phyloP scores from a whole-genome alignment of 2,797 vertebrate genomes.

The Lepus townsendii region DNA sequence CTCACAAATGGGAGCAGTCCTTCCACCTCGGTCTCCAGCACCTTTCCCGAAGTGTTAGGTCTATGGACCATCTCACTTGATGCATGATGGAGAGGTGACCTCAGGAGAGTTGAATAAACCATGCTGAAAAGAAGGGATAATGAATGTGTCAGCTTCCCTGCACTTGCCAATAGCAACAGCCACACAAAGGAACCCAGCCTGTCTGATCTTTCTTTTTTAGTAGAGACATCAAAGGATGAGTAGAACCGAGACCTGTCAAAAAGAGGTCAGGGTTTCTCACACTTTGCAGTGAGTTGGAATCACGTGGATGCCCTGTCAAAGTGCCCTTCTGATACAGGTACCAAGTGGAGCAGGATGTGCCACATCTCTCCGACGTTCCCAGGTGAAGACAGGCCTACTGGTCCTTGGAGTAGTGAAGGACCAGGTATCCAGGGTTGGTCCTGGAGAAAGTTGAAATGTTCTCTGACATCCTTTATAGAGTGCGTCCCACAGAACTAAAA shows the following conservation, averaged over 20 bases:
- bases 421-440: neutral
- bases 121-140: neutral
- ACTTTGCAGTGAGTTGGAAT: neutral
- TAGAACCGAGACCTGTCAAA: neutral
- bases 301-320: neutral
- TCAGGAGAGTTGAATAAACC: neutral
- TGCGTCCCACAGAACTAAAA: neutral
- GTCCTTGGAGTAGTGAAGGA: neutral
- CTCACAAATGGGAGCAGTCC: neutral
- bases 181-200: neutral
- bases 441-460: neutral
- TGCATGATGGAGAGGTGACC: neutral
- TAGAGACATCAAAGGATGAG: neutral
- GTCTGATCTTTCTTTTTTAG: neutral
- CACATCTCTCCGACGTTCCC: neutral
- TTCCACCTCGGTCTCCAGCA: neutral
- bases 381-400: neutral
- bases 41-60: neutral
- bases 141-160: neutral
- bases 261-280: neutral
- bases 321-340: neutral
- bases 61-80: neutral
- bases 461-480: neutral
- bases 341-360: neutral
- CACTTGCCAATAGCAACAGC: constrained; percentile 2